These are phyloP conservation scores for Caenorhabditis sp. DNA, from an alignment of 2,888 invertebrate species.

Conservation along the genomic window DNA sequence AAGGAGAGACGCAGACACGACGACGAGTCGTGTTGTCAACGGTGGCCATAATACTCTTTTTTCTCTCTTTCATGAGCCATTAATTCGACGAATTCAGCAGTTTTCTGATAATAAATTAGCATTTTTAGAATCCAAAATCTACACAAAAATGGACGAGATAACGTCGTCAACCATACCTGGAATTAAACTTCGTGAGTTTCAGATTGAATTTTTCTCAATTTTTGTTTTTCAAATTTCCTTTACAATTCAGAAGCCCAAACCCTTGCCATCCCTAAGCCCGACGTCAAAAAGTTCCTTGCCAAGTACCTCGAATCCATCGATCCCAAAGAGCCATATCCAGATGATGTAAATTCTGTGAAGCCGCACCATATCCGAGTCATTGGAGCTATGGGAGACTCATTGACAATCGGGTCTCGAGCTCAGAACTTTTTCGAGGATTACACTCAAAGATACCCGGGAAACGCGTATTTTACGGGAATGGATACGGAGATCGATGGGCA, in stretches of 20 bases:
- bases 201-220: neutral
- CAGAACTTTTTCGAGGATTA: constrained; percentile 30
- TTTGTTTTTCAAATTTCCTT: no score
- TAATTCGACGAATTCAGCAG: no score
- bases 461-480: constrained; percentile 54
- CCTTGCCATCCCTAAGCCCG: constrained; percentile 17
- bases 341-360: constrained; percentile 57
- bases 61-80: neutral
- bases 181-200: constrained; percentile 18
- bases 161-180: neutral
- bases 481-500: constrained; percentile 53
- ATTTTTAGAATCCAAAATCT: constrained; percentile 14
- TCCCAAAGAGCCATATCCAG: constrained; percentile 33
- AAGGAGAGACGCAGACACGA: constrained; percentile 20
- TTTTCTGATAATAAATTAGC: no score
- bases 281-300: constrained; percentile 12
- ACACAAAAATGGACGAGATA: constrained; percentile 36
- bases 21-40: constrained; percentile 1
- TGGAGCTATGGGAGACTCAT: constrained; percentile 73
- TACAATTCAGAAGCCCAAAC: constrained; percentile 56
- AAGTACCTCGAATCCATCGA: constrained; percentile 45
- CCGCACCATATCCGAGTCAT: constrained; percentile 74
- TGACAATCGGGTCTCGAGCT: constrained; percentile 65
- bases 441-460: constrained; percentile 40
- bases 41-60: neutral